Conservation (phyloP, 2,113 vertebrate species). For the Cichladusa arquata region DNA sequence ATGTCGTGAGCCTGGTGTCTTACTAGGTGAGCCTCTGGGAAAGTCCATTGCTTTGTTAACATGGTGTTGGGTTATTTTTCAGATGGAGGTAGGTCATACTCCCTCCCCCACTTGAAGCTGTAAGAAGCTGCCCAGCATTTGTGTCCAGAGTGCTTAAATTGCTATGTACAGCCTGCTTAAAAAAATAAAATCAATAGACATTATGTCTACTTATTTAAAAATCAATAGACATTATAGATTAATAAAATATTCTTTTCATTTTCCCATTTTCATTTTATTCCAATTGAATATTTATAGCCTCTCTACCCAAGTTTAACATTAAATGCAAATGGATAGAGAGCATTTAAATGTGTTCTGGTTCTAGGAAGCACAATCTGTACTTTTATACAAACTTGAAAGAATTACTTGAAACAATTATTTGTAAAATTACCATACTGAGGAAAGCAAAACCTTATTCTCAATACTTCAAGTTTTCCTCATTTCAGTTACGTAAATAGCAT, state of each 20-base stretch:
- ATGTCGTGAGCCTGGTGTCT: neutral
- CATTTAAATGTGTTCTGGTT: neutral
- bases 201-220: constrained; percentile 18
- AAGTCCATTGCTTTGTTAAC: neutral
- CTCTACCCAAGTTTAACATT: neutral
- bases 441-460: neutral
- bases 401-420: neutral
- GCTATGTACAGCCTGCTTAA: neutral
- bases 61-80: neutral
- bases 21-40: neutral
- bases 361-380: neutral
- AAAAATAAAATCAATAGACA: constrained; percentile 12
- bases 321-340: neutral
- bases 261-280: neutral
- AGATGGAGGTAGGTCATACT: neutral
- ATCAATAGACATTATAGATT: neutral
- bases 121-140: neutral
- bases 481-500: neutral
- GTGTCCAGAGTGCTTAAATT: neutral
- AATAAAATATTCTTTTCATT: constrained; percentile 46
- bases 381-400: neutral
- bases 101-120: neutral
- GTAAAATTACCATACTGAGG: neutral
- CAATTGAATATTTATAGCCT: constrained; percentile 18
- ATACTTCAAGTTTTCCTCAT: neutral